Percentiles rank a stretch among this genome's conserved stretches.
phyloP scores from a whole-genome alignment of 2,113 vertebrate species.

The Cathartes aura region DNA sequence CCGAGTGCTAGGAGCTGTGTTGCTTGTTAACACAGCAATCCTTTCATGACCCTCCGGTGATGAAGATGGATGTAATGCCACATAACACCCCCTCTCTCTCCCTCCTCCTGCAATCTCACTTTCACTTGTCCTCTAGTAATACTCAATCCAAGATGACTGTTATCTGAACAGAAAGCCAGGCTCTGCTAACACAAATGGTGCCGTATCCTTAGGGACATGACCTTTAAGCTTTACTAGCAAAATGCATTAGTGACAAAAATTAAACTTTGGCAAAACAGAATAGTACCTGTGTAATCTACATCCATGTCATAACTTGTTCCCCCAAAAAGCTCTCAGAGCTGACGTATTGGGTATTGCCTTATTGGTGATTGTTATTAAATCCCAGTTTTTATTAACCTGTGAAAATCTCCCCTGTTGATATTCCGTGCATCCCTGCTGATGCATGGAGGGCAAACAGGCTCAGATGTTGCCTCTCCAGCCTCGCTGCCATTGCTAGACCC shows the following conservation, averaged over 20 bases:
- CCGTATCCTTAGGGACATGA: background rate
- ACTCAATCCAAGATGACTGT: background rate
- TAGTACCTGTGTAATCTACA: background rate
- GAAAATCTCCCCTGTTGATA: background rate
- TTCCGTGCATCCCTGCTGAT: background rate
- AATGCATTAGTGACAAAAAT: slow-evolving; percentile 41
- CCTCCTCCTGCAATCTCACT: background rate
- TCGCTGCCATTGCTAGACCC: background rate
- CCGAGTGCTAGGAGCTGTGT: background rate
- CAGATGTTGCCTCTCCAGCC: background rate
- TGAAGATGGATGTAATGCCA: slow-evolving; percentile 54
- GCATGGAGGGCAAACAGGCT: background rate
- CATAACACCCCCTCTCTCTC: background rate
- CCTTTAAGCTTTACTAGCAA: slow-evolving; percentile 45
- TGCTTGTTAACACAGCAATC: slow-evolving; percentile 27
- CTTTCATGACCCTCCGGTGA: background rate
- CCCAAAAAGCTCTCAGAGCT: background rate
- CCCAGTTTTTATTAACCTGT: background rate
- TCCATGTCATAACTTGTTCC: background rate
- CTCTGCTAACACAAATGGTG: slow-evolving; percentile 21
- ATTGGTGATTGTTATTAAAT: background rate
- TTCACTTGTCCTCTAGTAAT: slow-evolving; percentile 45
- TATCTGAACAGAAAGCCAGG: background rate
- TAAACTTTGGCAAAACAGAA: background rate
- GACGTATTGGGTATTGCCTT: background rate